Evolutionary conservation across 2,113 vertebrate genomes (phyloP), one percentile per base, ranked within the genome.

Genomic region (Sinocyclocheilus maitianheensis): DNA sequence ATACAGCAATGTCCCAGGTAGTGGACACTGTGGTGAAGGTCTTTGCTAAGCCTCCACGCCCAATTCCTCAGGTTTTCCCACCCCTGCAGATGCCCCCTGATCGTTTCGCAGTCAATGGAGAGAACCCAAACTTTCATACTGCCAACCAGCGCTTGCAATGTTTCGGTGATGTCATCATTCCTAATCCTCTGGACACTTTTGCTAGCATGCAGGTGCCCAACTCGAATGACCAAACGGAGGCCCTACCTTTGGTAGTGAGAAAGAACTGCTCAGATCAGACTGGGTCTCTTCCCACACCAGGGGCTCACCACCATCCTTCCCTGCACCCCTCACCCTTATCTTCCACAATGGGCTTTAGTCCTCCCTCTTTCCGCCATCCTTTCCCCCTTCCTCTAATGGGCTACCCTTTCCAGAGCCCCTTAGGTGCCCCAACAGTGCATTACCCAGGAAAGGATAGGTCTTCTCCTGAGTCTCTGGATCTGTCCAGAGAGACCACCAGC

Each of bases 1-100:
- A 97, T 93, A 97, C 97, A 0, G 97, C 98, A 92, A 97, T 99
- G 96, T 97, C 97, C 0, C 98, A 99, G 89, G 98, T 99, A 0
- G 98, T 99, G 69, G 98, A 99, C 95, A 98, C 97, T 0, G 98
- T 99, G 86, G 98, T 99, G 85, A 99, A 99, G 90, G 97, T 99
- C 86, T 99, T 99, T 90, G 96, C 97, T 80, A 98, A 96, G 71
- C 97, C 89, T 93, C 96, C 94, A 92, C 97, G 94, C 93, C 96
- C 96, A 92, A 94, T 92, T 92, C 95, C 96, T 95, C 95, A 96
- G 93, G 94, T 94, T 94, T 96, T 96, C 93, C 95, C 95, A 0
- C 94, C 96, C 89, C 94, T 96, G 87, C 96, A 96, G 93, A 95
- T 97, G 89, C 97, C 91, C 14, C 96, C 87, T 93, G 96, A 96